A percentile compares a stretch with the other conserved stretches of the same genome.
Conservation (phyloP, 2,797 vertebrate species). For the Heterohyrax brucei region DNA sequence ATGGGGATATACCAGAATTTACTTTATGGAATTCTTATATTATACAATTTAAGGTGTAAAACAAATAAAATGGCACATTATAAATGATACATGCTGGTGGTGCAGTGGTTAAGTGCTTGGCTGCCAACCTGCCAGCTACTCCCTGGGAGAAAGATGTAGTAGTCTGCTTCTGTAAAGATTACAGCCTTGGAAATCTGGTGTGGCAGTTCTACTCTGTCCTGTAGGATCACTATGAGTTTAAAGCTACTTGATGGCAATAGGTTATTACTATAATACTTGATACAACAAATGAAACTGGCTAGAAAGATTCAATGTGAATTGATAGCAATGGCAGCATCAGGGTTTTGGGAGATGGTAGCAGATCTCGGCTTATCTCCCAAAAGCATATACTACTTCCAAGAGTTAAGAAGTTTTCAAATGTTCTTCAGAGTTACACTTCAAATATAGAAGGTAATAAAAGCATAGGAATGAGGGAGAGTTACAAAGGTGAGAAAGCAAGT, state of each 20-base stretch:
- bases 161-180: neutral
- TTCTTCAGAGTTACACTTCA: neutral
- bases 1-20: neutral
- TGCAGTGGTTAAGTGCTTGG: neutral
- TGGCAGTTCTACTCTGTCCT: neutral
- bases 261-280: neutral
- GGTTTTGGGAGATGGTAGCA: neutral
- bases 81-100: neutral
- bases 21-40: slow-evolving; percentile 3
- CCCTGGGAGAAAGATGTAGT: neutral
- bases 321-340: neutral
- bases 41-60: neutral
- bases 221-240: neutral
- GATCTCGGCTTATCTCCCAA: neutral
- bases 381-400: neutral
- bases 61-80: neutral
- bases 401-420: neutral
- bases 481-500: neutral
- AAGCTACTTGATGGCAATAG: neutral
- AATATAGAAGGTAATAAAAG: neutral
- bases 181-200: neutral
- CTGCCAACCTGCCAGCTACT: neutral
- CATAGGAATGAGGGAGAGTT: neutral
- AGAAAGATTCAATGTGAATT: neutral
- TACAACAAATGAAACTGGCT: neutral